Percentiles rank a stretch among this genome's conserved stretches.
Evolutionary conservation across 2,797 vertebrate species (phyloP).

Genomic region (Phataginus tricuspis): DNA sequence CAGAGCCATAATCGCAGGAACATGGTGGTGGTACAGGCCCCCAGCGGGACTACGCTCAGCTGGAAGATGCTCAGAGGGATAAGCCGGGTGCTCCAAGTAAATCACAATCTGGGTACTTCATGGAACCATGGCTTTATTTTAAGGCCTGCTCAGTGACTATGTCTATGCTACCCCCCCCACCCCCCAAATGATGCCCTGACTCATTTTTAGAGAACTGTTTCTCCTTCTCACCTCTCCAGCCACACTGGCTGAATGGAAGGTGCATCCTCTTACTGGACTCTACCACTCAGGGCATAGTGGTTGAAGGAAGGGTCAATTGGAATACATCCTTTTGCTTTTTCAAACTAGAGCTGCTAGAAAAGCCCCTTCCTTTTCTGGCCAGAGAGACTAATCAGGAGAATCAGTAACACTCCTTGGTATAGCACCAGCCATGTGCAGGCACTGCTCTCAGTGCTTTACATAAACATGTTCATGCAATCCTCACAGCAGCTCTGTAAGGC

Average conservation of each 20-base stretch:
- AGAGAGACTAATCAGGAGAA: not conserved
- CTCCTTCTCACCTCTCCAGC: not conserved
- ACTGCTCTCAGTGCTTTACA: not conserved
- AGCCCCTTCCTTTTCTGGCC: not conserved
- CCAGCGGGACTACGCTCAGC: not conserved
- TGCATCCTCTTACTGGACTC: not conserved
- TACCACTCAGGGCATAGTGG: not conserved
- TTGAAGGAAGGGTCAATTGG: not conserved
- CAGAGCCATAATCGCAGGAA: not conserved
- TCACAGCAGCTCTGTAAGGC: not conserved
- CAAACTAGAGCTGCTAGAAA: not conserved
- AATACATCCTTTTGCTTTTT: not conserved
- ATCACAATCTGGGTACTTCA: not conserved
- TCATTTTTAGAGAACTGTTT: not conserved
- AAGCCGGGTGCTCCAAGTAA: not conserved
- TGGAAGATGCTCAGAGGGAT: not conserved
- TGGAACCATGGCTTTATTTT: not conserved
- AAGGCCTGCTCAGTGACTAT: not conserved
- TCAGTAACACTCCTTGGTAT: not conserved
- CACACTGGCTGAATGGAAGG: not conserved
- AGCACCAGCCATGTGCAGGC: not conserved
- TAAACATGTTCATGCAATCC: not conserved
- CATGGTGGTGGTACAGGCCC: not conserved
- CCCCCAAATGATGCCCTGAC: no score
- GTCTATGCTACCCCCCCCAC: not conserved